Conservation (phyloP, 1,140 invertebrate species). For the Steinernema feltiae region DNA sequence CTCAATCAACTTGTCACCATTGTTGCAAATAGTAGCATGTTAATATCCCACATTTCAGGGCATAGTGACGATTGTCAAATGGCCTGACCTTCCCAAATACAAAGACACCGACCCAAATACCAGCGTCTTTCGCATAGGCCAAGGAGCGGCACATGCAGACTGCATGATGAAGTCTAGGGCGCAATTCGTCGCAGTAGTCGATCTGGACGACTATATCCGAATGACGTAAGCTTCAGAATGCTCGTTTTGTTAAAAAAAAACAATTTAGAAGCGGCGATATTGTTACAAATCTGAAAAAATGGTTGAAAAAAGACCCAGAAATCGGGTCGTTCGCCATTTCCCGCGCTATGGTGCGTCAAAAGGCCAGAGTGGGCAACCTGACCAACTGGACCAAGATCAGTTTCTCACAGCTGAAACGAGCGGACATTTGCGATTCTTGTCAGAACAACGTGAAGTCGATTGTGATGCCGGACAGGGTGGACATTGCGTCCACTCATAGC, state of each 20-base stretch:
- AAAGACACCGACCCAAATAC: background rate
- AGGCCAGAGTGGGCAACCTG: background rate
- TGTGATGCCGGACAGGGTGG: background rate
- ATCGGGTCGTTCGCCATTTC: background rate
- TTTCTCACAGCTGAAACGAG: background rate
- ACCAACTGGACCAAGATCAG: background rate
- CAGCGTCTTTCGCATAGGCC: background rate
- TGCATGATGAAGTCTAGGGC: background rate
- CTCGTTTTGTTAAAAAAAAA: background rate
- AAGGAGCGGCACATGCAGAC: background rate
- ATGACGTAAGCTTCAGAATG: background rate
- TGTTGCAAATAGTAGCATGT: too few relatives aligned
- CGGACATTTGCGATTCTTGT: background rate
- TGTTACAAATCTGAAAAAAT: background rate
- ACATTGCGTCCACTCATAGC: too few relatives aligned
- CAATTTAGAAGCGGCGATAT: background rate
- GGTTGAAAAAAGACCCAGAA: background rate
- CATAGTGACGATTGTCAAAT: background rate
- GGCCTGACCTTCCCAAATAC: background rate
- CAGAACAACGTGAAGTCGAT: background rate
- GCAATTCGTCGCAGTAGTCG: background rate
- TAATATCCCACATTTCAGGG: background rate
- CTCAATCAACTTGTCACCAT: background rate
- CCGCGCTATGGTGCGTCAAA: background rate
- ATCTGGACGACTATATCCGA: background rate